Evolutionary conservation across 2,113 vertebrate species (phyloP).

Genomic region (Morone chrysops): DNA sequence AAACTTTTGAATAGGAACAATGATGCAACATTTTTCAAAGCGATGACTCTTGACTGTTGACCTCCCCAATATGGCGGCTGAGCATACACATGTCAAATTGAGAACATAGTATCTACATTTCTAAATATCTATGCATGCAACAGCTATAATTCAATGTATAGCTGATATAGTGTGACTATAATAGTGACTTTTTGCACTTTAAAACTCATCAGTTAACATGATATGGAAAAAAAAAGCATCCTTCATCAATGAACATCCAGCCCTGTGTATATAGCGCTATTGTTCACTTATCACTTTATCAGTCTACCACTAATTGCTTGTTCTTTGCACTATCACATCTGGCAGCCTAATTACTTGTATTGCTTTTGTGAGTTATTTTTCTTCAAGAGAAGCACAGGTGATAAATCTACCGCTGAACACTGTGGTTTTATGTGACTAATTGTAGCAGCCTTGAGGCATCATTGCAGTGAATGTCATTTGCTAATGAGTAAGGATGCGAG

Average conservation of each 20-base stretch:
- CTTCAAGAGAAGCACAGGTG: conserved; percentile 45
- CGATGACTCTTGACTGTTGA: too few species aligned
- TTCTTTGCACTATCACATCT: conserved; percentile 56
- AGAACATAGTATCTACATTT: too few species aligned
- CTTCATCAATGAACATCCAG: not conserved
- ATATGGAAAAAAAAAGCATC: not conserved
- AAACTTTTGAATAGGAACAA: too few species aligned
- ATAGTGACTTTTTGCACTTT: not conserved
- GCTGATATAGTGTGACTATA: not conserved
- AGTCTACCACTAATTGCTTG: conserved; percentile 56
- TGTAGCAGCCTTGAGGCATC: conserved; percentile 27
- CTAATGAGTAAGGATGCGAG: conserved; percentile 21
- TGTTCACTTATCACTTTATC: conserved; percentile 54
- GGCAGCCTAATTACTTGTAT: conserved; percentile 59
- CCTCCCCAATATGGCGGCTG: too few species aligned
- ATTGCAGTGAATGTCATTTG: conserved; percentile 31
- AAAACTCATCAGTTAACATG: not conserved
- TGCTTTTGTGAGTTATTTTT: conserved; percentile 55
- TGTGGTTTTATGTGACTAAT: conserved; percentile 33
- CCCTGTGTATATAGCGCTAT: not conserved
- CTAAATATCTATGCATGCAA: not conserved
- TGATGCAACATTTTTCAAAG: too few species aligned
- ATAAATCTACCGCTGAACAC: conserved; percentile 45
- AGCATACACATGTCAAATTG: too few species aligned
- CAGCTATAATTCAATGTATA: not conserved